Evolutionary conservation across 2,113 vertebrate species (phyloP), one percentile per base, ranked within the genome.

Genomic region (Centropus bengalensis): DNA sequence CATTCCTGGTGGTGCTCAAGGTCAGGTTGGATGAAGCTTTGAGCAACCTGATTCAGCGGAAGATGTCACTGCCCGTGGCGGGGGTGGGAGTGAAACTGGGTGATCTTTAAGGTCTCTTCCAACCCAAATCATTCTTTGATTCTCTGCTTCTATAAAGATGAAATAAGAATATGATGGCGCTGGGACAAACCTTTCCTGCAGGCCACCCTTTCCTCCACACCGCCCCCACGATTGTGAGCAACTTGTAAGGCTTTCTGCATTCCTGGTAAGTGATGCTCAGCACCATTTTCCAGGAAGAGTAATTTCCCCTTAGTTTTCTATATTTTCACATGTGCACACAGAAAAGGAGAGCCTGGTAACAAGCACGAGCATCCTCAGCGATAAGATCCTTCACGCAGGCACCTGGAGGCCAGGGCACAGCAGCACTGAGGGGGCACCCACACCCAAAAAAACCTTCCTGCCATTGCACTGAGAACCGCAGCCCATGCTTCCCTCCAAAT

Each of bases 211-310:
- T 42, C 28, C 42, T 75, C 26, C 60, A 38, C n/a, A 14, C 3
- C 3, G 0, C 2, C 17, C 51, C 52, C 7, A 1, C 33, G 88
- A 6, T 1, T 2, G 0, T 33, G n/a, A 32, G 20, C 28, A 12
- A 80, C 80, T 33, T 0, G 0, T 56, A 69, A 79, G 22, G 14
- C 10, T 80, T 54, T 45, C 82, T 81, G 45, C 2, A 2, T 15
- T 74, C 88, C 86, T 62, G 51, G 8, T 24, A 66, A 69, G 30
- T 33, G 54, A 70, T 62, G 30, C 22, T 83, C 22, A 55, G 55
- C 71, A 80, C 6, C 14, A 2, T 45, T 88, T 74, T 49, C 73
- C 63, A 74, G 64, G 51, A 69, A 59, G 58, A 63, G 16, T 4
- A 33, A 33, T 45, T 69, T 27, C 8, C 38, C 30, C 16, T 68